Base-by-base conservation (phyloP, 37 sponge, comb jelly and placozoan genomes). In the Beroe forskalii region DNA sequence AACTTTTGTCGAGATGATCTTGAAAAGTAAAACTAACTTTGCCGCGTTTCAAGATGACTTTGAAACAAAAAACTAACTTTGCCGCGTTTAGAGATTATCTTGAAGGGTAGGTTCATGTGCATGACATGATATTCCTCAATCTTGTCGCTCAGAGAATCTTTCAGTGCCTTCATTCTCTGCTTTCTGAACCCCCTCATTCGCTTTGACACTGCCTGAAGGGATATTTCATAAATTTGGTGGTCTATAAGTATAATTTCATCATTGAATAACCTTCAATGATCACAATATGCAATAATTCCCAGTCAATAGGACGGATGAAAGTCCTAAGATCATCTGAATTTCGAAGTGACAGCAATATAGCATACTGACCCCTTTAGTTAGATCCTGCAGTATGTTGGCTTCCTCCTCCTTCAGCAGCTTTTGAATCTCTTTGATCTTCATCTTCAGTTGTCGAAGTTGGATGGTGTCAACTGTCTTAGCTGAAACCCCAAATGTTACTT, bases 61-160 rank as follows among this genome's bases (percentile, higher is more conserved):
- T 80, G 28, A 80, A 80, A n/a, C n/a, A n/a, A n/a, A n/a, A n/a
- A n/a, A n/a, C 72, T 36, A 32, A 69, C 72, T 37, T 80, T 80
- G 0, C 86, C 86, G 8, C 86, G 86, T 42, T 80, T 80, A 1
- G 86, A 80, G 1, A 80, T 80, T 3, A 80, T 44, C 35, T 80
- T 80, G 28, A 80, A 80, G 24, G 86, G 86, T 14, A 80, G 55
- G 55, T 44, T 44, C 86, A 80, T 80, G 48, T 80, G 86, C 40
- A 80, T 23, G 1, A 80, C 44, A 38, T 80, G 44, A 25, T 80
- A 80, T 44, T 80, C 86, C 19, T 80, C 86, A 30, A 80, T 80
- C 86, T 80, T 80, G n/a, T 80, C 86, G 28, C 19, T 41, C 27
- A 80, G 86, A 20, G 86, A 41, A 37, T 80, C 86, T 44, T 44